Base-by-base conservation (phyloP, 2,797 vertebrate species). In the Poeciliopsis presidionis region DNA sequence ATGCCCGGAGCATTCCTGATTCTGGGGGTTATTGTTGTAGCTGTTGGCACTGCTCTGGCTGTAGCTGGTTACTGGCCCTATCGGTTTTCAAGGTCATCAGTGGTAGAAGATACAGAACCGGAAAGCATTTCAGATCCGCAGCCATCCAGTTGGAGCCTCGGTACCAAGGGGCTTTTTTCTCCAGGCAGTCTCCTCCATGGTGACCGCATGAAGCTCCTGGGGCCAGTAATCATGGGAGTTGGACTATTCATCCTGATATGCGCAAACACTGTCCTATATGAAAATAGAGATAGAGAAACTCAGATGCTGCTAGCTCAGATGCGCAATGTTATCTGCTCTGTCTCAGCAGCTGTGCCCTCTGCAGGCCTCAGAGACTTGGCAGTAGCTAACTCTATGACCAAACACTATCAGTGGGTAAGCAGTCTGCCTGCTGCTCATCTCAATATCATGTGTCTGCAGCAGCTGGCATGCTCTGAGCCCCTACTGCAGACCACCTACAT, bases 181-280 rank as follows among this genome's bases (percentile, higher is more conserved):
- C 53, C 95, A 12, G 81, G 87, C 8, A 89, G 91, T 3, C 47
- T 95, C 16, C 93, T 96, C 22, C 96, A 97, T 78, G 95, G 94
- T 0, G 97, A 99, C 86, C 96, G 97, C 72, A 96, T 99, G 92
- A 97, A 98, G 93, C 93, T 99, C 28, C 93, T 99, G 0, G 98
- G 98, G 1, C 98, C 98, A 0, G 97, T 99, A 80, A 97, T 99
- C 85, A 98, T 99, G 97, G 98, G 98, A 41, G 96, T 98, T 1
- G 98, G 98, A n/a, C 96, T 99, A 57, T 99, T 99, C 91, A 97
- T 99, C 84, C 96, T 99, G 88, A 99, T 99, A 91, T 99, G 98
- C 1, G 98, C 98, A 83, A 99, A 98, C 94, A 98, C 98, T 0
- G 96, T 99, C 79, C 95, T 99, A 28, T 98, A 98, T 0, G 98